Base-by-base conservation (phyloP, 2,888 invertebrate species). In the Platypus cylindrus region DNA sequence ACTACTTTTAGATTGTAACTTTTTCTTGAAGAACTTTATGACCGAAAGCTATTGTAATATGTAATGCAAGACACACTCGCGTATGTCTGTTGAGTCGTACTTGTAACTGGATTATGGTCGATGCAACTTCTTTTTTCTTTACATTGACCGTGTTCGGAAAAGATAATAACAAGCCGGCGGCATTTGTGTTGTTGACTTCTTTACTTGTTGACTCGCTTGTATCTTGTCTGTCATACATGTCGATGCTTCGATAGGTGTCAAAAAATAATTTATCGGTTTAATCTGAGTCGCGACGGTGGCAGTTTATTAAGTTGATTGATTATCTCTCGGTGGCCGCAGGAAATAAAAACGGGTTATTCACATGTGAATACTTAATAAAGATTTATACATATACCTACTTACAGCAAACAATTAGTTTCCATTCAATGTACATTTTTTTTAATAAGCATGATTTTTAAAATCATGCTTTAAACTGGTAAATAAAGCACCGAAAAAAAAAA, bases 71-170 rank as follows among this genome's bases (percentile, higher is more conserved):
- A 41, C 40, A 37, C 40, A 41, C 37, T 32, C 34, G 24, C 32
- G 34, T 34, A 35, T 36, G 40, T 40, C 40, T 36, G 40, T 36
- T 36, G 33, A 12, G 23, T 35, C 35, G 35, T 37, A 41, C 31
- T 31, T 31, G 37, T 41, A 41, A 37, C 41, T 30, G 41, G 37
- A 36, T 41, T 32, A 37, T 34, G 38, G 37, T 36, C 34, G 37
- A 23, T 22, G 24, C 29, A 27, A 20, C 34, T 37, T 38, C 30
- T 37, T 41, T 39, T 38, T 37, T 48, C 36, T 45, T 45, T 46
- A 45, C 33, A 34, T 31, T 35, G 30, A 38, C 47, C 49, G 49
- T 49, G 48, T 49, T 50, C 45, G 51, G 49, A 48, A 50, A 49
- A 42, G 44, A 46, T 48, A 48, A 49, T 46, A 48, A 44, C 44